Base-by-base conservation (phyloP, 2,888 invertebrate genomes). In the Cancer borealis region DNA sequence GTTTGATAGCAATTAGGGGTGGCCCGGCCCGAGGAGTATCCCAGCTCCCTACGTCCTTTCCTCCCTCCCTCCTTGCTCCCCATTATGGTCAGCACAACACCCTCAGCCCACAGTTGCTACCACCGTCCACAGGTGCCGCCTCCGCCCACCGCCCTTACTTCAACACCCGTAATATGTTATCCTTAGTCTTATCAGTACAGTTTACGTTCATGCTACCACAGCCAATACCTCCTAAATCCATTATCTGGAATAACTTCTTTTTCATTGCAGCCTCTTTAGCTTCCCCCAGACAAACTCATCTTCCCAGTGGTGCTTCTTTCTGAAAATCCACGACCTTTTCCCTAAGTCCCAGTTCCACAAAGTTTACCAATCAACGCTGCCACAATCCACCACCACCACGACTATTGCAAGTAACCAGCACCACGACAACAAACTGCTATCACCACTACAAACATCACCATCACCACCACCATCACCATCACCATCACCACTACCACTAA, bases 1-100 rank as follows among this genome's bases (percentile, higher is more conserved):
- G 93, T 93, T 93, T 93, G 93, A 93, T 93, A 93, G 93, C 93
- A 93, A 93, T 93, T 93, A 93, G 93, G 93, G 93, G 88, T 60
- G 92, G 92, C 73, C 92, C 88, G 47, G 30, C 39, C 66, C 88
- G 12, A 88, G 46, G 91, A 79, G 79, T 17, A 79, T 79, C 79
- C 79, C 79, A 12, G 79, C 79, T 79, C 30, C 79, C 79, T 79
- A 26, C 30, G 26, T 79, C 79, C 79, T 79, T 30, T 10, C 79
- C 79, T 79, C 79, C 79, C 79, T 26, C 79, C 79, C 79, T 26
- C 79, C 79, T 30, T 30, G 79, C 79, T 21, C 12, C 79, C 79
- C 79, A 92, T 93, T 92, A 93, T 88, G 87, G 60, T 90, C 93
- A 47, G 30, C 93, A 79, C 79, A 47, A 66, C 90, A 49, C 90